Conservation (phyloP, 2,113 vertebrate species). For the Solea senegalensis region DNA sequence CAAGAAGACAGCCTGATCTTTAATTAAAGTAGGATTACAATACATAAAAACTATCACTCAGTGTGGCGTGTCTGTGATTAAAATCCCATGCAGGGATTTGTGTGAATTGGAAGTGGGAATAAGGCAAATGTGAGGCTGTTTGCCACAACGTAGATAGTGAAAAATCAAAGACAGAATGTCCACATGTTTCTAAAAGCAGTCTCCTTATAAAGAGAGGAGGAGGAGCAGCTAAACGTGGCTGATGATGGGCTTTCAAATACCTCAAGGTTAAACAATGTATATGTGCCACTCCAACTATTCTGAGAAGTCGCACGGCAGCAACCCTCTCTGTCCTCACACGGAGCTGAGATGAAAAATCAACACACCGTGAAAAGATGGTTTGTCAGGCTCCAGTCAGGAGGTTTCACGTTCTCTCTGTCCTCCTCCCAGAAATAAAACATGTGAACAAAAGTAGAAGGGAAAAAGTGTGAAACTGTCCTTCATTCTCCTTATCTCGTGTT, state of each 20-base stretch:
- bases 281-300: slow-evolving; percentile 35
- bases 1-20: slow-evolving; percentile 9
- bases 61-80: too few species aligned
- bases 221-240: slow-evolving; percentile 30
- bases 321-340: slow-evolving; percentile 29
- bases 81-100: too few species aligned
- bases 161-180: slow-evolving; percentile 7
- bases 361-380: slow-evolving; percentile 53
- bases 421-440: slow-evolving; percentile 15
- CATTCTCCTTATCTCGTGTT: slow-evolving; percentile 28
- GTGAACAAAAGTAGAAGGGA: slow-evolving; percentile 26
- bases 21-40: background rate
- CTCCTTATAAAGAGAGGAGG: slow-evolving; percentile 7
- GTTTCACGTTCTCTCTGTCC: slow-evolving; percentile 12
- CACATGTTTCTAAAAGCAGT: slow-evolving; percentile 19
- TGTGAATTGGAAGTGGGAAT: too few species aligned
- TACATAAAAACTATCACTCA: background rate
- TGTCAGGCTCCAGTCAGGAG: slow-evolving; percentile 35
- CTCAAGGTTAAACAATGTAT: slow-evolving; percentile 26
- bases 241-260: slow-evolving; percentile 40
- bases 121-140: too few species aligned
- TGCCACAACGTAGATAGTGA: background rate
- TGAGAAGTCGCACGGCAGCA: slow-evolving; percentile 31
- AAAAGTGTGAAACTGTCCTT: slow-evolving; percentile 34
- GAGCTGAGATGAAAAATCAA: slow-evolving; percentile 57